Percentiles rank a stretch among this genome's conserved stretches.
phyloP scores from a whole-genome alignment of 2,113 vertebrate genomes.

The Scolopax mira region DNA sequence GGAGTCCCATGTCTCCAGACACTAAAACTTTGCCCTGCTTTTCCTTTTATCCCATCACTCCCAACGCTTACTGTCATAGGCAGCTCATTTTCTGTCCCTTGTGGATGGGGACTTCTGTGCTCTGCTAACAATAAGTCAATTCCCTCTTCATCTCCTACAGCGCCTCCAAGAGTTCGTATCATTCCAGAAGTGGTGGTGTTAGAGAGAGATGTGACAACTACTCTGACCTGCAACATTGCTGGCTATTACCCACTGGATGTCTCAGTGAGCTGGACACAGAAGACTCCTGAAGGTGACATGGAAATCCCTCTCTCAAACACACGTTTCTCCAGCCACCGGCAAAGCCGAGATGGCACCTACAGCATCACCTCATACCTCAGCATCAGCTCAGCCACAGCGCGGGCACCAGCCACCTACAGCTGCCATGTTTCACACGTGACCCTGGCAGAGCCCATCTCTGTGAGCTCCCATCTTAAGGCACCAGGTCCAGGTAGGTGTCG shows the following conservation, averaged over 20 bases:
- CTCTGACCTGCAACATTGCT: slow-evolving; percentile 30
- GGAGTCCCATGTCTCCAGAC: background rate
- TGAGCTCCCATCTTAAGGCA: background rate
- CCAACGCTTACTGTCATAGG: background rate
- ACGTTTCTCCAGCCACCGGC: slow-evolving; percentile 79
- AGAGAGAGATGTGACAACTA: background rate
- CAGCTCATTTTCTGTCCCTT: background rate
- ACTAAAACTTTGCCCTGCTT: background rate
- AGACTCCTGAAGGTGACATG: background rate
- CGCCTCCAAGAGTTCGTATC: slow-evolving; percentile 6
- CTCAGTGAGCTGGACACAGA: slow-evolving; percentile 47
- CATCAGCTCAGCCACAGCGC: slow-evolving; percentile 2
- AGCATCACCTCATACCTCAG: slow-evolving; percentile 76
- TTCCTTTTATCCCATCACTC: background rate
- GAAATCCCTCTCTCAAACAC: slow-evolving; percentile 8
- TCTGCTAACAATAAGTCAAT: background rate
- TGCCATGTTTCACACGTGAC: slow-evolving; percentile 79
- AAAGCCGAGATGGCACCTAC: slow-evolving; percentile 76
- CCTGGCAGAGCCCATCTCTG: slow-evolving; percentile 40
- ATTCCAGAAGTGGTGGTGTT: background rate
- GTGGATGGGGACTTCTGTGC: background rate
- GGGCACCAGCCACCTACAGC: slow-evolving; percentile 71
- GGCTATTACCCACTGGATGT: slow-evolving; percentile 69
- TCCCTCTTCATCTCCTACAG: slow-evolving; percentile 4
- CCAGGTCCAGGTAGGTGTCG: slow-evolving; percentile 47